Evolutionary conservation across 2,797 vertebrate genomes (phyloP).

Genomic region (Coluber constrictor): DNA sequence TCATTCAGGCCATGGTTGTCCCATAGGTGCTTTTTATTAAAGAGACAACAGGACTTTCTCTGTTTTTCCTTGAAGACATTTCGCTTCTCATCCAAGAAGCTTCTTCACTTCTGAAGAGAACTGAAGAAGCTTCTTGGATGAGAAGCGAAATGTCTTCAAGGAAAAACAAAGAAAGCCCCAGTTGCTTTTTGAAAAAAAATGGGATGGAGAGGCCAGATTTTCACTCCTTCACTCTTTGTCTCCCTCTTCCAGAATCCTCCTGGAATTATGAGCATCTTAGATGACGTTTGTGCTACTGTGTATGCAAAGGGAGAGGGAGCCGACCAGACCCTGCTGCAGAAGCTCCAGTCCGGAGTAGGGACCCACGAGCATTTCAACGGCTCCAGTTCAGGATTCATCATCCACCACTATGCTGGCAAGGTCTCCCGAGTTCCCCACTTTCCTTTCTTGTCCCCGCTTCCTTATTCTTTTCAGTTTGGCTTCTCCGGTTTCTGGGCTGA

Average conservation of each 20-base stretch:
- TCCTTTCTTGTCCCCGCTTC: not conserved
- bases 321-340: slow-evolving; percentile 89
- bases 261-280: slow-evolving; percentile 93
- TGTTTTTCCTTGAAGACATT: no score
- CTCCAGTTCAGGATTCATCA: slow-evolving; percentile 89
- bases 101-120: no score
- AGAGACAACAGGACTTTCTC: no score
- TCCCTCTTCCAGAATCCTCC: slow-evolving; percentile 80
- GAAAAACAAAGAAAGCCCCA: no score
- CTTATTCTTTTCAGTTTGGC: not conserved
- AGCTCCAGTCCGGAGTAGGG: slow-evolving; percentile 88
- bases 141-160: no score
- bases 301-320: slow-evolving; percentile 91
- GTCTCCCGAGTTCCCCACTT: slow-evolving; percentile 57
- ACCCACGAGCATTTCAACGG: slow-evolving; percentile 94
- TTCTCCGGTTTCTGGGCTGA: not conserved
- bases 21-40: no score
- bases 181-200: no score
- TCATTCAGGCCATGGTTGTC: no score
- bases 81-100: no score
- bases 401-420: slow-evolving; percentile 97
- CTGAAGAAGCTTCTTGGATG: no score
- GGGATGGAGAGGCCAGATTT: not conserved
- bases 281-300: slow-evolving; percentile 96
- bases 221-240: not conserved